Conservation (phyloP, 2,113 vertebrate genomes). For the Daubentonia madagascariensis region DNA sequence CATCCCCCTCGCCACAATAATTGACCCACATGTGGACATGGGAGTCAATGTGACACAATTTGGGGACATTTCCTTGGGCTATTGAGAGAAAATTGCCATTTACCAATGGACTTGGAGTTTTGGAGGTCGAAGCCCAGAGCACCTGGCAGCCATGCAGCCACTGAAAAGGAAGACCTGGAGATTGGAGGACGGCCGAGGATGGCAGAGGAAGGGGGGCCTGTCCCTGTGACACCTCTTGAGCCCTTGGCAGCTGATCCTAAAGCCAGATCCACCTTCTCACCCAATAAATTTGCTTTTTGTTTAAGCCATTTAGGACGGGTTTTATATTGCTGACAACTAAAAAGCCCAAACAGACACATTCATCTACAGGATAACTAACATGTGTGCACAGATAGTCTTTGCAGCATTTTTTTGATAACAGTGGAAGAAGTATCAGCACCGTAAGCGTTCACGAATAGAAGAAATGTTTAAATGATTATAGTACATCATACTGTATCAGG, state of each 20-base stretch:
- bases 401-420: neutral
- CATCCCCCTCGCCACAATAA: neutral
- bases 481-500: neutral
- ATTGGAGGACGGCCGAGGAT: neutral
- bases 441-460: neutral
- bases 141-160: neutral
- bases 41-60: neutral
- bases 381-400: neutral
- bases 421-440: neutral
- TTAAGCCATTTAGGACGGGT: neutral
- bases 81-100: neutral
- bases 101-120: neutral
- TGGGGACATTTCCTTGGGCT: neutral
- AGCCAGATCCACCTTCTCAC: neutral
- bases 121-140: neutral
- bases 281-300: neutral
- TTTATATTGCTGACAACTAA: neutral
- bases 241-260: neutral
- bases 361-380: neutral
- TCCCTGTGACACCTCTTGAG: neutral
- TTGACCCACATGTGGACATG: neutral
- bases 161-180: neutral
- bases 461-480: neutral
- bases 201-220: neutral
- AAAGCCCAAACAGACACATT: neutral